Evolutionary conservation across 2,797 vertebrate species (phyloP).

Genomic region (Lepus townsendii): DNA sequence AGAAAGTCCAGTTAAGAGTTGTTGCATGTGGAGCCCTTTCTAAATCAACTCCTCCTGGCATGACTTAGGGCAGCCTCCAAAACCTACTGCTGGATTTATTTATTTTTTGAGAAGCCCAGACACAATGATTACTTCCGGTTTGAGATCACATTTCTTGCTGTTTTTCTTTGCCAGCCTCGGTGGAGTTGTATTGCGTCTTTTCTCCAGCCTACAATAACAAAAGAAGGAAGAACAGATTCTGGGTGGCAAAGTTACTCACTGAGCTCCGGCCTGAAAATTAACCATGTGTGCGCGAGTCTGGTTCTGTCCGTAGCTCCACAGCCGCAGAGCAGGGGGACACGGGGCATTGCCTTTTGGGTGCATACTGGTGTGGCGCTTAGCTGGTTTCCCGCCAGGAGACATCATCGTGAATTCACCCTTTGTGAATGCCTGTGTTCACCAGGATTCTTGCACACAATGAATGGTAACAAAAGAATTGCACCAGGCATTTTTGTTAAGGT

Average conservation of each 20-base stretch:
- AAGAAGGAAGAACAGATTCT: conserved; percentile 59
- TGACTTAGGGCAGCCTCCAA: background rate
- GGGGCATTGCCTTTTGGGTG: background rate
- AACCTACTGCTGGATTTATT: background rate
- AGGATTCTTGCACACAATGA: rapidly evolving
- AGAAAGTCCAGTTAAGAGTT: background rate
- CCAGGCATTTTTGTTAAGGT: background rate
- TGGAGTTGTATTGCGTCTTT: conserved; percentile 37
- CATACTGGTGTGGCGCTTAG: background rate
- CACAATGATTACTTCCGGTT: conserved; percentile 48
- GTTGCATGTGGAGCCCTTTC: background rate
- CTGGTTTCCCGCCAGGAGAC: background rate
- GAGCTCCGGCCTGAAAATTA: background rate
- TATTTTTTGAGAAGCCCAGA: conserved; percentile 46
- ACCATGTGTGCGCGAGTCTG: rapidly evolving
- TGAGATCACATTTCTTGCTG: conserved; percentile 14
- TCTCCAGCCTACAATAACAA: conserved; percentile 28
- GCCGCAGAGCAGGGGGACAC: rapidly evolving
- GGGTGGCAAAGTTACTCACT: conserved; percentile 24
- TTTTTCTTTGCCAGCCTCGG: conserved; percentile 44
- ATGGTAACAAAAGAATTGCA: background rate
- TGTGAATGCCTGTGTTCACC: background rate
- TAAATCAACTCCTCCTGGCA: background rate
- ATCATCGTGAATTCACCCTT: too few relatives aligned
- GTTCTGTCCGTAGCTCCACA: background rate